Conservation (phyloP, 2,113 vertebrate species). For the Protobothrops flavoviridis region DNA sequence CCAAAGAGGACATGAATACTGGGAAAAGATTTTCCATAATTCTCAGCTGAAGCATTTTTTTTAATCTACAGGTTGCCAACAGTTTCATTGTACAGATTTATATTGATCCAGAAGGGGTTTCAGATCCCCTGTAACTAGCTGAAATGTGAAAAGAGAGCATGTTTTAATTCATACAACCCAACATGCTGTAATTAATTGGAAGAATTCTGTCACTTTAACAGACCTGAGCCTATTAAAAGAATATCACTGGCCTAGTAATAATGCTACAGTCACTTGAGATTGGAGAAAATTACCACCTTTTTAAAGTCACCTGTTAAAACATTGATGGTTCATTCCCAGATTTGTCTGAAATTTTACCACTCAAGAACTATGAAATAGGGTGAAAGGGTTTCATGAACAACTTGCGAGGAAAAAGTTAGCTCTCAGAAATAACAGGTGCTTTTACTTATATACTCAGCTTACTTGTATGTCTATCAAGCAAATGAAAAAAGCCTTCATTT, state of each 20-base stretch:
- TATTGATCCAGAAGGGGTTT: neutral
- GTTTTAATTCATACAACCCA: neutral
- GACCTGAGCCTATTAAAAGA: slow-evolving; percentile 32
- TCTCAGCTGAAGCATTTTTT: neutral
- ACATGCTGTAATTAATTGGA: neutral
- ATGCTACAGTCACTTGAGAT: slow-evolving; percentile 20
- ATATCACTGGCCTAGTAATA: neutral
- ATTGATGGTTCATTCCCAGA: slow-evolving; percentile 12
- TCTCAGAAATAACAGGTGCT: neutral
- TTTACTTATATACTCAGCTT: neutral
- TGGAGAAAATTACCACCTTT: neutral
- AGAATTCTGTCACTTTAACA: neutral
- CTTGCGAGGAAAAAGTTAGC: neutral
- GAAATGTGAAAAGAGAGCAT: neutral
- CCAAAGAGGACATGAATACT: neutral
- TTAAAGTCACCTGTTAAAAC: slow-evolving; percentile 34
- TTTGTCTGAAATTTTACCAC: neutral
- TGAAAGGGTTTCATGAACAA: neutral
- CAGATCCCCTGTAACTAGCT: neutral
- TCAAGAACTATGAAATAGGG: neutral
- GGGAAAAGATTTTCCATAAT: neutral
- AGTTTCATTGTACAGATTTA: neutral
- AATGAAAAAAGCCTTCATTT: neutral
- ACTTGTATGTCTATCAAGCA: neutral
- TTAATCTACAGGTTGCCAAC: neutral